Evolutionary conservation across 2,797 vertebrate genomes (phyloP), one percentile per base, ranked within the genome.

Genomic region (Chelon auratus): DNA sequence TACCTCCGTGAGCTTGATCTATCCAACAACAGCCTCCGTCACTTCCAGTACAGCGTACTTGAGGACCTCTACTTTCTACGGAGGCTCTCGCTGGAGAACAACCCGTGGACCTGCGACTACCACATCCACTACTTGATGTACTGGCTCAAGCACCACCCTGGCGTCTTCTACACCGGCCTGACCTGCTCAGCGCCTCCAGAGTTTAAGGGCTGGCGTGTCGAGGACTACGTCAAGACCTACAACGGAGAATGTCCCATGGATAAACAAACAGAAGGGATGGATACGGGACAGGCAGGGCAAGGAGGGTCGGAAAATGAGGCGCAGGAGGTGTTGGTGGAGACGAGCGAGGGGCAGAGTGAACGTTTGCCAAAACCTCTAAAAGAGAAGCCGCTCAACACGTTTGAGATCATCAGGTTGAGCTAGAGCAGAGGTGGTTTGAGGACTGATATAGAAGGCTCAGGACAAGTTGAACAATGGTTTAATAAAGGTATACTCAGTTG

Each of bases 121-220:
- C 96, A 96, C 90, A 98, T 99, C 85, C 98, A 99, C 91, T 99
- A 99, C 88, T 93, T 99, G 91, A 95, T 96, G 91, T 99, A 99
- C 88, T 99, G 98, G 98, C 88, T 99, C 70, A 97, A 96, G 83
- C 97, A 97, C 72, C 98, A 99, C 81, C 96, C 96, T 1, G 95
- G 93, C 0, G 96, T 99, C 60, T 89, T 91, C 61, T 92, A 96
- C 87, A 95, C 85, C 0, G 98, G 97, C 58, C 94, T 99, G 68
- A 91, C 94, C 76, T 99, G 98, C 90, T 94, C 94, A 57, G 93
- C 62, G 15, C 98, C 98, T 0, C 89, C 86, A 36, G 97, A 99
- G 87, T 98, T 97, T 91, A 95, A 90, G 80, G 96, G 96, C 52
- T 99, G 98, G 97, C 90, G 91, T 1, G 97, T 99, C 1, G 96